phyloP scores from a whole-genome alignment of 2,113 vertebrate genomes.

The Alaudala cheleensis region DNA sequence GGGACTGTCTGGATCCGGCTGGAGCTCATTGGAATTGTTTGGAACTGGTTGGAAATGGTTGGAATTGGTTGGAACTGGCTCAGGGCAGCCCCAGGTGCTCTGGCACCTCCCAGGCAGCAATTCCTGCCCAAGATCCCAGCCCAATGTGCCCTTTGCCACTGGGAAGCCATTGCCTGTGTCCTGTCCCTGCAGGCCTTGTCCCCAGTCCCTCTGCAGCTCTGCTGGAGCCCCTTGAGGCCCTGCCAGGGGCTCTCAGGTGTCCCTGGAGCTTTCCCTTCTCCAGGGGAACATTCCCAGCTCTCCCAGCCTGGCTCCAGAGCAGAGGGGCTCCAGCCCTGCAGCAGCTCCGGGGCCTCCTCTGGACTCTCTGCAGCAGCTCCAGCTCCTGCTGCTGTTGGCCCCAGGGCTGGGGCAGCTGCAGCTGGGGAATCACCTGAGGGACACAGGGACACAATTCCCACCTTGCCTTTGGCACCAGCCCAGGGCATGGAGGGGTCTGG shows the following conservation, averaged over 20 bases:
- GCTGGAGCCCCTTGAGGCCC: not conserved
- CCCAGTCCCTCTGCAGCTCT: not conserved
- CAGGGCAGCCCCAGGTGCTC: not conserved
- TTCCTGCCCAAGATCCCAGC: not conserved
- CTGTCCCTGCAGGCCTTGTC: not conserved
- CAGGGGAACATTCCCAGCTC: not conserved
- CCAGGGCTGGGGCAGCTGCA: not conserved
- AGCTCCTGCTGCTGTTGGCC: not conserved
- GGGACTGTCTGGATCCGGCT: too few relatives aligned
- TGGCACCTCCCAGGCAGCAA: not conserved
- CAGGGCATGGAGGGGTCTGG: not conserved
- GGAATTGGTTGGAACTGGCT: not conserved
- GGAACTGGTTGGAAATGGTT: too few relatives aligned
- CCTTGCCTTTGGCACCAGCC: not conserved
- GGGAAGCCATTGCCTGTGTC: not conserved
- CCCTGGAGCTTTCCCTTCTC: not conserved
- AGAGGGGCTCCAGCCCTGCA: not conserved
- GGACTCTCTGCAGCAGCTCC: not conserved
- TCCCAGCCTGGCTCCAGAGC: not conserved
- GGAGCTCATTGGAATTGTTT: too few relatives aligned
- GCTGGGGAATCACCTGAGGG: not conserved
- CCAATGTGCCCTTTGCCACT: not conserved
- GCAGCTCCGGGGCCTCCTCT: not conserved
- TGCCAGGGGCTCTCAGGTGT: not conserved
- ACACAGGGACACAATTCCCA: not conserved